Base-by-base conservation (phyloP, 2,113 vertebrate species). In the Ceyx cyanopectus region DNA sequence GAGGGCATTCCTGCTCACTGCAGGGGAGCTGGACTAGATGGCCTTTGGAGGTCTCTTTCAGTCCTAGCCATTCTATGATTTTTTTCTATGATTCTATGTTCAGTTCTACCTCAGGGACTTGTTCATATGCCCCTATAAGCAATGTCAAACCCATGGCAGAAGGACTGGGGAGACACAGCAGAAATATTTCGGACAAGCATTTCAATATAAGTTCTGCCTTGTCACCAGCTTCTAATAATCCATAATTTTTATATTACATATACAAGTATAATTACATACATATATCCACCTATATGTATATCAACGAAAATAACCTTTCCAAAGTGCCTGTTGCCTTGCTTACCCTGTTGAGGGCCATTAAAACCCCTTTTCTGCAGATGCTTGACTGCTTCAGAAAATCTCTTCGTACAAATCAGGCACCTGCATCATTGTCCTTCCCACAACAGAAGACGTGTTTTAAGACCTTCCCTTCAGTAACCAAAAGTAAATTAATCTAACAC, bases 401-500 rank as follows among this genome's bases (percentile, higher is more conserved):
- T 78, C 10, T 40, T 56, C 18, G 68, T 79, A 54, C 62, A 54
- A 82, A 85, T 54, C 26, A 83, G 75, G 27, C 54, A 62, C 37
- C 21, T 1, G 0, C 34, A 86, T 10, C 23, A 75, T 50, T 54
- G 46, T 79, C 41, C 24, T 81, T 92, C 41, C 30, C 37, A 81
- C 32, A 82, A 30, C 50, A 87, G 69, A 94, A 30, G 27, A 51
- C 0, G 0, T 12, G 29, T 86, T 84, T 76, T 84, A 87, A 72
- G 7, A 53, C 65, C 29, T 82, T 18, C 34, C 37, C n/a, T 85
- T 69, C 54, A 61, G 46, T 26, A 84, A 66, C 14, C 18, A 34
- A 86, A 88, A 48, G 48, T 57, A 85, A 87, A 96, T 93, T 90
- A 87, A 89, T 92, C 41, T 90, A 73, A 58, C 78, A 87, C 91